phyloP scores from a whole-genome alignment of 2,797 vertebrate species.

The Eospalax fontanierii region DNA sequence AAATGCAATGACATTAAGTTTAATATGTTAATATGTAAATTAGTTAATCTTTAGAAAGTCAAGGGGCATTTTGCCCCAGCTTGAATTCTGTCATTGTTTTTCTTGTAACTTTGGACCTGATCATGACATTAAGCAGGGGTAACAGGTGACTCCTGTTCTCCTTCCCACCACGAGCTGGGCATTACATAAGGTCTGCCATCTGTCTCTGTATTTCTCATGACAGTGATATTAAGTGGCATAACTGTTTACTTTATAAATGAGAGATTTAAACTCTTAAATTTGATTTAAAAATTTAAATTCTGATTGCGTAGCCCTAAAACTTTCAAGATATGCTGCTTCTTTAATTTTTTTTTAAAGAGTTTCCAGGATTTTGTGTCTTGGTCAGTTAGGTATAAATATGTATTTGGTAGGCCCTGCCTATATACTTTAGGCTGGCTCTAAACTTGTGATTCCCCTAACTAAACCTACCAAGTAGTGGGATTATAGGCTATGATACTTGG shows the following conservation, averaged over 20 bases:
- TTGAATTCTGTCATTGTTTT: neutral
- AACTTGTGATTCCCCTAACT: neutral
- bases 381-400: neutral
- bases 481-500: neutral
- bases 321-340: neutral
- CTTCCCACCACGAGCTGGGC: neutral
- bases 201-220: neutral
- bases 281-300: neutral
- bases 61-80: neutral
- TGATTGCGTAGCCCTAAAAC: neutral
- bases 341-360: neutral
- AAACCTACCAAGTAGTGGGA: neutral
- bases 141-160: neutral
- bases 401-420: neutral
- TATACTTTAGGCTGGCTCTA: neutral
- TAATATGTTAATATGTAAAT: constrained; percentile 15
- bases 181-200: neutral
- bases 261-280: neutral
- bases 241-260: neutral
- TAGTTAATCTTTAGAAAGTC: constrained; percentile 38
- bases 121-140: neutral
- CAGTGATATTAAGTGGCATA: neutral
- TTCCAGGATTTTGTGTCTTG: neutral
- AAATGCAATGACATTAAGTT: neutral
- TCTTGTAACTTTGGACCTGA: neutral